These are phyloP conservation scores for Drosophila incognita DNA, from an alignment of 2,888 invertebrate species.

Conservation along the genomic window DNA sequence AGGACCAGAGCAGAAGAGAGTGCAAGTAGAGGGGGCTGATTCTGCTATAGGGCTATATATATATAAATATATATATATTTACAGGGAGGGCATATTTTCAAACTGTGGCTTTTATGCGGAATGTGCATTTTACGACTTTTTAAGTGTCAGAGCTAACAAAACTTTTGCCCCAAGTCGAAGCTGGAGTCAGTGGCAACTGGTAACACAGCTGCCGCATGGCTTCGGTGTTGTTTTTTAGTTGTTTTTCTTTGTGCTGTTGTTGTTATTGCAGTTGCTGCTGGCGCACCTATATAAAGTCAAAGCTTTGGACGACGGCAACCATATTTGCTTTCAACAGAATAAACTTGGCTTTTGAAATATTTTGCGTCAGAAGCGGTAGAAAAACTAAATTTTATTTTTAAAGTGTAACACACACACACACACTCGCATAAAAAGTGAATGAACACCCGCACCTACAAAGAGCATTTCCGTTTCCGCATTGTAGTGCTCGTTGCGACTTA, in stretches of 20 bases:
- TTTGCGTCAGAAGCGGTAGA: constrained; percentile 48
- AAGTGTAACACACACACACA: constrained; percentile 31
- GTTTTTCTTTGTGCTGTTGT: constrained; percentile 16
- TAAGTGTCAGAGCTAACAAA: constrained; percentile 75
- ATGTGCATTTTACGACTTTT: constrained; percentile 79
- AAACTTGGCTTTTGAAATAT: constrained; percentile 64
- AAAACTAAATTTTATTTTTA: constrained; percentile 68
- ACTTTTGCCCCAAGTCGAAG: constrained; percentile 52
- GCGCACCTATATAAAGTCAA: constrained; percentile 48
- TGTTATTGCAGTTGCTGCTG: constrained; percentile 18
- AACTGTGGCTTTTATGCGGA: constrained; percentile 70
- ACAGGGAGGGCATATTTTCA: constrained; percentile 65
- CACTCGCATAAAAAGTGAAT: constrained; percentile 13
- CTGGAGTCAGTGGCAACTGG: constrained; percentile 17
- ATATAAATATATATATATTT: constrained; percentile 27
- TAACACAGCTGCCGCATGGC: constrained; percentile 25
- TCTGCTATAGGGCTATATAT: constrained; percentile 15
- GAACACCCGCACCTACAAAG: constrained; percentile 31
- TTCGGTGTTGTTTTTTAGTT: constrained; percentile 4
- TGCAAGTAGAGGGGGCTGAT: not conserved
- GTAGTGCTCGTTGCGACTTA: constrained; percentile 31
- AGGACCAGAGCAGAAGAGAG: not conserved
- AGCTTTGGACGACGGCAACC: constrained; percentile 44
- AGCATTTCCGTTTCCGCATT: constrained; percentile 57
- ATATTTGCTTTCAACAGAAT: constrained; percentile 63